These are phyloP conservation scores for Marisa cornuarietis DNA, from an alignment of 1,140 invertebrate species.

Conservation along the genomic window DNA sequence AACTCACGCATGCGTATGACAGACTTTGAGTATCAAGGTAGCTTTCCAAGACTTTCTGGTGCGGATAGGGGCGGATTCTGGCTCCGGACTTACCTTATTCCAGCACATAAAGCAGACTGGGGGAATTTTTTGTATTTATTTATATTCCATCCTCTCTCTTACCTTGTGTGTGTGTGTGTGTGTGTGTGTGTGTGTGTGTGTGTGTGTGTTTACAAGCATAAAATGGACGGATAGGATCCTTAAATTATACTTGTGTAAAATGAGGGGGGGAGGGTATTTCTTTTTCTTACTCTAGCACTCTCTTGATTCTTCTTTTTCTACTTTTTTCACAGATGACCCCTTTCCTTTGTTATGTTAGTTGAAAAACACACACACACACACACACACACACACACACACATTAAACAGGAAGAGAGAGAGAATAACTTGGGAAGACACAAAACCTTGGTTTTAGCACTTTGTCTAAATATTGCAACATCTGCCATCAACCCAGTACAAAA, in stretches of 20 bases:
- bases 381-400: background rate
- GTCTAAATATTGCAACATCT: too few relatives aligned
- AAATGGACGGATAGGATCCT: background rate
- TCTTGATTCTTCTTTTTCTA: background rate
- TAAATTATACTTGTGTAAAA: too few relatives aligned
- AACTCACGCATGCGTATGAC: too few relatives aligned
- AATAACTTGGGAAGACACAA: too few relatives aligned
- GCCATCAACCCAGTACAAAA: background rate
- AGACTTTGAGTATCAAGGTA: too few relatives aligned
- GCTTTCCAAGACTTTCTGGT: too few relatives aligned
- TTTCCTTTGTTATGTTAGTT: background rate
- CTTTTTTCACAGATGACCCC: background rate
- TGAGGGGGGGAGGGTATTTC: background rate
- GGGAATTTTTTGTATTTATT: too few relatives aligned
- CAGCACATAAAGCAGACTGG: too few relatives aligned
- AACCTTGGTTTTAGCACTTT: too few relatives aligned
- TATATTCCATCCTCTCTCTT: background rate
- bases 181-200: constrained; percentile 1
- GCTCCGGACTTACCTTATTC: too few relatives aligned
- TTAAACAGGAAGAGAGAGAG: background rate
- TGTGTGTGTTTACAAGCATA: background rate
- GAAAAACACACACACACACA: background rate
- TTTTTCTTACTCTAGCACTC: background rate
- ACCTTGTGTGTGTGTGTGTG: background rate
- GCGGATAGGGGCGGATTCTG: too few relatives aligned